Base-by-base conservation (phyloP, 2,797 vertebrate species). In the Buceros bicornis region DNA sequence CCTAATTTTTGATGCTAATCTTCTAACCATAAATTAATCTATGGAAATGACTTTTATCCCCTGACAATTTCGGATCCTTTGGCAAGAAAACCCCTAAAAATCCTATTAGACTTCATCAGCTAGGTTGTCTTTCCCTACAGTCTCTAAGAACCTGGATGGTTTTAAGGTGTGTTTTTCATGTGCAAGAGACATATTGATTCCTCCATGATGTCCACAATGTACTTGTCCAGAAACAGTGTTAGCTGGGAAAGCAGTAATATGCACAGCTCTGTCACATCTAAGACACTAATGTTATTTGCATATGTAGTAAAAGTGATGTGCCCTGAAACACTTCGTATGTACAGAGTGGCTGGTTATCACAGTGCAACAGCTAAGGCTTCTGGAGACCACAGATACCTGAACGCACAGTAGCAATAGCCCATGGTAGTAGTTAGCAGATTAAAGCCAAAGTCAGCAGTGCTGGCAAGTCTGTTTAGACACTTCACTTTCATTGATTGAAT, bases 401-500 rank as follows among this genome's bases (percentile, higher is more conserved):
- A 86, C 92, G 70, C 31, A 21, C 43, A 56, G 43, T 51, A 33
- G 42, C 61, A 47, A 76, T 48, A 90, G 70, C 47, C 35, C 51
- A 51, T 26, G 14, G 47, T 87, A 45, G 61, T 83, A 79, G 76
- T 86, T 90, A 91, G 47, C 58, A 81, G 90, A 92, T 95, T 92
- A 94, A 90, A 94, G n/a, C 47, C 54, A 8, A 71, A 94, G 58
- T 88, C 91, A 92, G 77, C 40, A 90, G 77, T 35, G 72, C 73
- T 78, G 74, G 29, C 67, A 93, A 71, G 28, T 70, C 88, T 82
- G 57, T 80, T 95, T 54, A 86, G 65, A 58, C 73, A 77, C 83
- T 93, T 94, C 58, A 86, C 65, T 87, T 92, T 16, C 67, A 94
- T 94, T 91, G 93, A 94, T 73, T 80, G 56, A 70, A 37, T 78